Conservation (phyloP, 2,797 vertebrate genomes). For the Periophthalmus magnuspinnatus region DNA sequence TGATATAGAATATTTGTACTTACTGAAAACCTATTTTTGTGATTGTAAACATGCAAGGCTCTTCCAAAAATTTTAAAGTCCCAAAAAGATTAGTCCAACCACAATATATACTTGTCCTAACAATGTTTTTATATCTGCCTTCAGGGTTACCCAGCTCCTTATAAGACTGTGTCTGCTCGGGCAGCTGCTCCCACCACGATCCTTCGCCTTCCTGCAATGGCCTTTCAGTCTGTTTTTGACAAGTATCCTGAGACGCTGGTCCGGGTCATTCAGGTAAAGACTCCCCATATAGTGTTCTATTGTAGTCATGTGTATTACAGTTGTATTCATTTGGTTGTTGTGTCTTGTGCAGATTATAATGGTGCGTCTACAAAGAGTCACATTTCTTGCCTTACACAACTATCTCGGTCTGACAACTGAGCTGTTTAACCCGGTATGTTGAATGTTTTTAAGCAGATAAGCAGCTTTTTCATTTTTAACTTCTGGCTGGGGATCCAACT, state of each 20-base stretch:
- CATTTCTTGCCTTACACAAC: conserved; percentile 92
- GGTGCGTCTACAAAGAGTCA: conserved; percentile 94
- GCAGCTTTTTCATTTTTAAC: no score
- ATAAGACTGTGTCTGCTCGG: conserved; percentile 90
- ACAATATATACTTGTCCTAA: no score
- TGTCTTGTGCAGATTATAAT: conserved; percentile 86
- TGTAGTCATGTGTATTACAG: neutral
- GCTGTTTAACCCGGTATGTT: conserved; percentile 87
- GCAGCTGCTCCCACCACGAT: conserved; percentile 83
- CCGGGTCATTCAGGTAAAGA: conserved; percentile 87
- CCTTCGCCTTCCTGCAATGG: conserved; percentile 85
- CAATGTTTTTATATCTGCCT: neutral
- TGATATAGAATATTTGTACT: no score
- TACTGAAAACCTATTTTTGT: neutral
- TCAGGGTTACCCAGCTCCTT: conserved; percentile 88
- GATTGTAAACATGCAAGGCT: neutral
- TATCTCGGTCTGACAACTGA: conserved; percentile 95
- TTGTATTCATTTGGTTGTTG: neutral
- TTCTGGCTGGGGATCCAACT: no score
- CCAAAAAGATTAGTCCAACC: neutral
- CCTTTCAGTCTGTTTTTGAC: conserved; percentile 89
- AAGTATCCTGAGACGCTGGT: conserved; percentile 94
- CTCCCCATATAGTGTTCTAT: neutral
- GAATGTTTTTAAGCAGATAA: no score
- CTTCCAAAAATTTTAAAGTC: neutral